These are phyloP conservation scores for Chiroxiphia lanceolata DNA, from an alignment of 2,797 vertebrate species.

Conservation along the genomic window DNA sequence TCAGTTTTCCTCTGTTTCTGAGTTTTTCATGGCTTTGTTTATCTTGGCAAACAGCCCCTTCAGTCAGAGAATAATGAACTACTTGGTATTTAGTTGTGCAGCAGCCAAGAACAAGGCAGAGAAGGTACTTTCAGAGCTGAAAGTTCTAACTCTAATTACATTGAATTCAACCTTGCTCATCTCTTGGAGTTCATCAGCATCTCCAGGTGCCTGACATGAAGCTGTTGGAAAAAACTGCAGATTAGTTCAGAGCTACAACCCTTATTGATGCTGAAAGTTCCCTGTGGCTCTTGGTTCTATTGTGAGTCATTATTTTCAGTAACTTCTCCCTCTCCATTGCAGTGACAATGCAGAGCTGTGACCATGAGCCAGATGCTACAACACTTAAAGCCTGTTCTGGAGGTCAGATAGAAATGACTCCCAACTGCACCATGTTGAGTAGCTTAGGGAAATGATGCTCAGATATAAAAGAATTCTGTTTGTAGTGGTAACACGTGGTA, in stretches of 20 bases:
- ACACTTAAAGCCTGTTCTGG: not conserved
- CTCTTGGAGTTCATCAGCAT: not conserved
- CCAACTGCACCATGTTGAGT: not conserved
- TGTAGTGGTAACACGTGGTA: not conserved
- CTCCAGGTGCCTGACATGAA: not conserved
- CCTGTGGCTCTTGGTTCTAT: not conserved
- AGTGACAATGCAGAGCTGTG: not conserved
- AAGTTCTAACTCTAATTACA: not conserved
- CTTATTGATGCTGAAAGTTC: not conserved
- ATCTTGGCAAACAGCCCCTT: not conserved
- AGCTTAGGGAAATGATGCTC: not conserved
- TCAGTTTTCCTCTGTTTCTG: not conserved
- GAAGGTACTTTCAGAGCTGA: not conserved
- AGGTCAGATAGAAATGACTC: not conserved
- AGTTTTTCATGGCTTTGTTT: not conserved
- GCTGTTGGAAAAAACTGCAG: not conserved
- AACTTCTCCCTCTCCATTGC: not conserved
- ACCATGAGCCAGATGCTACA: not conserved
- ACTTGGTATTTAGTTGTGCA: not conserved
- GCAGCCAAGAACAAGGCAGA: not conserved
- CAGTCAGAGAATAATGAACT: not conserved
- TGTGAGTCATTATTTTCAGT: not conserved
- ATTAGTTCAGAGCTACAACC: not conserved
- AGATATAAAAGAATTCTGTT: not conserved
- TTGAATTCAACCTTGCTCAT: not conserved